Percentiles rank a stretch among this genome's conserved stretches.
Conservation (phyloP, 2,888 invertebrate species). For the Xestia sexstrigata region DNA sequence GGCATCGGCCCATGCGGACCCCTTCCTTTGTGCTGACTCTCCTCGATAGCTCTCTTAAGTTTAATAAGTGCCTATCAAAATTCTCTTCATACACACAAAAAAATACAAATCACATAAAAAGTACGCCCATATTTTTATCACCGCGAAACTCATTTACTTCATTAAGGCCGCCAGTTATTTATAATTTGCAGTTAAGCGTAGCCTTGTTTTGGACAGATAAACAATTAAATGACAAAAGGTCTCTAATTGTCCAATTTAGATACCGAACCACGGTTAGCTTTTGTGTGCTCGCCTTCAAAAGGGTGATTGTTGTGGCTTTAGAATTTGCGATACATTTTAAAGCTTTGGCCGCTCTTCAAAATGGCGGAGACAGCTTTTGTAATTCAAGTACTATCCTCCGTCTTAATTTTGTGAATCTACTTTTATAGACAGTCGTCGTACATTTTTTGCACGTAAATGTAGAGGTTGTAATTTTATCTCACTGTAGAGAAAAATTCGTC, state of each 20-base stretch:
- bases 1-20: too few species aligned
- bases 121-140: conserved; percentile 44
- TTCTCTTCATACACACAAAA: not conserved
- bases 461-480: not conserved
- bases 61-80: too few species aligned
- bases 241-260: conserved; percentile 80
- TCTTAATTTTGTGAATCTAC: conserved; percentile 32
- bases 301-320: conserved; percentile 67
- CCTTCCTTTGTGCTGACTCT: too few species aligned
- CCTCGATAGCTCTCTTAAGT: too few species aligned
- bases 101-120: conserved; percentile 8
- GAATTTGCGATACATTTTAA: conserved; percentile 64
- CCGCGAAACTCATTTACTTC: conserved; percentile 68
- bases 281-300: conserved; percentile 66
- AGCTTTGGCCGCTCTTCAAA: conserved; percentile 43
- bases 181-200: conserved; percentile 70
- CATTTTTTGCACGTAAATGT: conserved; percentile 10
- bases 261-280: conserved; percentile 72
- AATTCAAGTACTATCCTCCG: conserved; percentile 38
- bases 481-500: not conserved
- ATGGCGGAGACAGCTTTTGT: conserved; percentile 39
- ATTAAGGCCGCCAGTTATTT: conserved; percentile 74
- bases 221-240: conserved; percentile 80
- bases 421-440: not conserved
- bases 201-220: conserved; percentile 76